Percentiles rank a stretch among this genome's conserved stretches.
Conservation (phyloP, 2,888 invertebrate genomes). For the Actias luna region DNA sequence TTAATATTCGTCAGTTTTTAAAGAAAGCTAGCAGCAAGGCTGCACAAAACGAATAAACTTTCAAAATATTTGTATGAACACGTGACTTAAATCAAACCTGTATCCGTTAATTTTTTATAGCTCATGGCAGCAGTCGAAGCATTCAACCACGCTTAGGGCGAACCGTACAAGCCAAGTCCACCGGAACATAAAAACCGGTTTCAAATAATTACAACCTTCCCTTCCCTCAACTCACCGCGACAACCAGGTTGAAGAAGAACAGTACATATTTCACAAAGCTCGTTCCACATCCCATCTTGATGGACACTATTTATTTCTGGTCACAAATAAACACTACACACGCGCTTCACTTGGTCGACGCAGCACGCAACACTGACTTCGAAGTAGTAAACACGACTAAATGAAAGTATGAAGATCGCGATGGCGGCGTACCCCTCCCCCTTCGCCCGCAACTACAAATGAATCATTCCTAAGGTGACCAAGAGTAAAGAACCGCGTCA, state of each 20-base stretch:
- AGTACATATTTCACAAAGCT: conserved; percentile 91
- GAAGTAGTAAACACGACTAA: conserved; percentile 63
- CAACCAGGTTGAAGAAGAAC: conserved; percentile 89
- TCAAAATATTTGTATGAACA: conserved; percentile 1
- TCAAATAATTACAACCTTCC: conserved; percentile 37
- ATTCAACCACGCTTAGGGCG: conserved; percentile 25
- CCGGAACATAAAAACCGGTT: conserved; percentile 73
- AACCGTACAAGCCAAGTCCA: conserved; percentile 53
- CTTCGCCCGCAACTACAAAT: conserved; percentile 42
- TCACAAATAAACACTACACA: conserved; percentile 68
- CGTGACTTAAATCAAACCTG: conserved; percentile 18
- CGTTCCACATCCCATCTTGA: conserved; percentile 85
- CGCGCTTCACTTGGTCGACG: conserved; percentile 56
- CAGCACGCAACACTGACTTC: conserved; percentile 34
- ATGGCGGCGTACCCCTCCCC: conserved; percentile 62
- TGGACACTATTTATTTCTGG: conserved; percentile 45
- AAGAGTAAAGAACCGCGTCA: conserved; percentile 28
- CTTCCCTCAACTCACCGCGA: conserved; percentile 85
- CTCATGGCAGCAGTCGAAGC: conserved; percentile 19
- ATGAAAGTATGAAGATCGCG: conserved; percentile 64
- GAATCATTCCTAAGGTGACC: conserved; percentile 49
- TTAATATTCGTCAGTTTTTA: neutral
- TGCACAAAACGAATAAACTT: neutral
- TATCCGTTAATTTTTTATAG: conserved; percentile 19
- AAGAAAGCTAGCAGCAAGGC: neutral